Evolutionary conservation across 1,140 invertebrate genomes (phyloP), one percentile per base, ranked within the genome.

Genomic region (Cotesia chilonis): DNA sequence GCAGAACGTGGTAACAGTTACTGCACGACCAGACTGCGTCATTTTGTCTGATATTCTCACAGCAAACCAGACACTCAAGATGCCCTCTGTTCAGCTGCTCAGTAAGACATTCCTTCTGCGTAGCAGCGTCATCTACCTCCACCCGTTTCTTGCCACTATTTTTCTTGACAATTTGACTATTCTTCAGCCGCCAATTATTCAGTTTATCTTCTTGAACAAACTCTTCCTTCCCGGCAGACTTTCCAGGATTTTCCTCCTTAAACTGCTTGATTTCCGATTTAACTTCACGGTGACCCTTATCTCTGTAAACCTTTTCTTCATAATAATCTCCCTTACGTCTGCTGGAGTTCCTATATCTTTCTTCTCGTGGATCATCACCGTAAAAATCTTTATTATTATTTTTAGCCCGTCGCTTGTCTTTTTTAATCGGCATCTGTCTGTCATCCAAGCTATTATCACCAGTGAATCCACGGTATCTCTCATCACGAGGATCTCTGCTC

Each of bases 61-160:
- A 97, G 81, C 97, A 99, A 2, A 99, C 95, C 76, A 98, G 89
- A 82, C 97, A 99, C 83, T 98, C 97, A 63, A 97, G 88, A 0
- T 88, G 89, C 2, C 93, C 92, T 61, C 90, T 90, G 70, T 91
- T 92, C 28, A 98, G 84, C 79, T 96, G 93, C 12, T 96, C 92
- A 28, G 91, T 93, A 28, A 98, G 88, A 55, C 92, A 88, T 80
- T 95, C 96, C 55, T 93, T 88, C 81, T 95, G 94, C 55, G 90
- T 91, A 72, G 89, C 87, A 75, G 89, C 89, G 70, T 88, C 87
- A 75, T 88, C 80, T 37, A 78, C 70, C n/a, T 79, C 77, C 17
- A 70, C 54, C 72, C 79, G 82, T 57, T 80, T 84, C 38, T 77
- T 77, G n/a, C 71, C 70, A 52, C 64, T 59, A 63, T 78, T 82